Evolutionary conservation across 1,140 invertebrate species (phyloP).

Genomic region (Zaprionus camerounensis): DNA sequence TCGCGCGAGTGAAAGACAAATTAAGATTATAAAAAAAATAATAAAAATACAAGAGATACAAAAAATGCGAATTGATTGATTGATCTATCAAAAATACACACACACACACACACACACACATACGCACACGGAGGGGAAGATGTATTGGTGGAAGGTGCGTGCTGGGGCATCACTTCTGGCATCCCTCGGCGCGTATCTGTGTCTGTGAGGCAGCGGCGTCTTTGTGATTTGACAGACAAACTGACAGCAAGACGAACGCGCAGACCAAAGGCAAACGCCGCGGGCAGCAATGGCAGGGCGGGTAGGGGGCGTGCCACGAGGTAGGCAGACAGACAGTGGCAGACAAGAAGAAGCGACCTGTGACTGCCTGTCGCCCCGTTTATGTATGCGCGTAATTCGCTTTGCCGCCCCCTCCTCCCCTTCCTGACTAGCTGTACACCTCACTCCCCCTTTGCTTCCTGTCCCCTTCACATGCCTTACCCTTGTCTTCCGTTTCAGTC

Average conservation of each 20-base stretch:
- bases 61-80: constrained; percentile 73
- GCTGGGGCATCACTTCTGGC: constrained; percentile 16
- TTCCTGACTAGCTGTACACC: background rate
- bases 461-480: background rate
- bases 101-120: constrained; percentile 11
- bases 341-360: constrained; percentile 41
- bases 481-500: background rate
- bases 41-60: constrained; percentile 71
- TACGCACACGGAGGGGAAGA: background rate
- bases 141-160: constrained; percentile 19
- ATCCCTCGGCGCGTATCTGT: constrained; percentile 39
- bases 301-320: background rate
- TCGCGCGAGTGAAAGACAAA: constrained; percentile 78
- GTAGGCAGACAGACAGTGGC: constrained; percentile 20
- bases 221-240: constrained; percentile 82
- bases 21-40: constrained; percentile 81
- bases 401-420: background rate
- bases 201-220: constrained; percentile 54
- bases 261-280: constrained; percentile 17
- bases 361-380: constrained; percentile 75
- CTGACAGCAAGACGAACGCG: constrained; percentile 76
- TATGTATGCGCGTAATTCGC: constrained; percentile 76
- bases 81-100: constrained; percentile 76
- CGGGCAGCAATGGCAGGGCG: constrained; percentile 9
- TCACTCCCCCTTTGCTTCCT: background rate